These are phyloP conservation scores for Thalassaphorura encarpata DNA, from an alignment of 1,140 invertebrate species.

Conservation along the genomic window DNA sequence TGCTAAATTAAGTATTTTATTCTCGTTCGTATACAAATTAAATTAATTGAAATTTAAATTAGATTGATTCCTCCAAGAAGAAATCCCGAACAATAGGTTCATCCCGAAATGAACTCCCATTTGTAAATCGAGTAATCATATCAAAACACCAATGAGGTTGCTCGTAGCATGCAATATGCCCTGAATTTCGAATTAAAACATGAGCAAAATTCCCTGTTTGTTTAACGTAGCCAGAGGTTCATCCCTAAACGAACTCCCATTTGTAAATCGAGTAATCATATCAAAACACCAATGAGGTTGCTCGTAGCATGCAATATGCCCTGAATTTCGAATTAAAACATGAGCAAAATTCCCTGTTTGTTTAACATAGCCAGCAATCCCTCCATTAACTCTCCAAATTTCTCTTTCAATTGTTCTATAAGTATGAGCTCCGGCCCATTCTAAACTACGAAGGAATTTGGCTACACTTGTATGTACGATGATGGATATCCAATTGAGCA, in stretches of 20 bases:
- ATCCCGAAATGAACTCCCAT: background rate
- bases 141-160: conserved; percentile 1
- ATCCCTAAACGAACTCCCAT: background rate
- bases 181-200: background rate
- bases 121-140: conserved; percentile 1
- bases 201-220: background rate
- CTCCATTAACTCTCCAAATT: background rate
- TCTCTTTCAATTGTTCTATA: background rate
- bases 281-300: conserved; percentile 1
- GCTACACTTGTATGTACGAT: background rate
- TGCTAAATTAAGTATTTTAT: too few relatives aligned
- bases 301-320: conserved; percentile 2
- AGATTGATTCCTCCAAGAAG: too few relatives aligned
- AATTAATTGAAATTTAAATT: too few relatives aligned
- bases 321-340: background rate
- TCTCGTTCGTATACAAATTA: too few relatives aligned
- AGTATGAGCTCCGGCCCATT: background rate
- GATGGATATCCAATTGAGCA: conserved; percentile 4
- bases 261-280: conserved; percentile 1
- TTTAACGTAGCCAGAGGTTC: too few relatives aligned
- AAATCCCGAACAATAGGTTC: too few relatives aligned
- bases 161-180: conserved; percentile 2
- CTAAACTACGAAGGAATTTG: background rate
- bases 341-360: background rate
- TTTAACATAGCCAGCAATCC: background rate